Conservation (phyloP, 92 coral and sea anemone species). For the Hydrozoanthus gracilis region DNA sequence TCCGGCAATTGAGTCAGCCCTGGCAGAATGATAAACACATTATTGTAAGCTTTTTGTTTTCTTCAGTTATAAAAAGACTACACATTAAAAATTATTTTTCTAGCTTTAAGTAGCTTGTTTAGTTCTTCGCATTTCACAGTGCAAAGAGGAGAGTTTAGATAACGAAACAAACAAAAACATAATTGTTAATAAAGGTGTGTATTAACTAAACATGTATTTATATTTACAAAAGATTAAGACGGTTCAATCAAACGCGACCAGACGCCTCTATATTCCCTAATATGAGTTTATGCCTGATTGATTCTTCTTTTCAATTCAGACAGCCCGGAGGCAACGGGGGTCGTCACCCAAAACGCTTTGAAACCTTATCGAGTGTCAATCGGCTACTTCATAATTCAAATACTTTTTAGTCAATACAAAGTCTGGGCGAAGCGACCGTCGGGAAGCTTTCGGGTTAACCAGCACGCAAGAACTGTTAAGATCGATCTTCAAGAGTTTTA, state of each 20-base stretch:
- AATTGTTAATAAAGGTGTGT: no score
- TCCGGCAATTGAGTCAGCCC: no score
- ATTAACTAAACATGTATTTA: background rate
- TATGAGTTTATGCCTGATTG: slow-evolving; percentile 36
- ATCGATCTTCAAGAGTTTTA: background rate
- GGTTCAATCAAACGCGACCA: slow-evolving; percentile 16
- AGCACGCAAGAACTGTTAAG: slow-evolving; percentile 5
- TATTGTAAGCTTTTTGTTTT: no score
- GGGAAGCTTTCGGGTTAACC: background rate
- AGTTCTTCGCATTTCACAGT: no score
- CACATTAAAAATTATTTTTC: no score
- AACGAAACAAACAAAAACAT: no score
- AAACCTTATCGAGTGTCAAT: slow-evolving; percentile 41
- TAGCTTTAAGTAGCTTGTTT: no score
- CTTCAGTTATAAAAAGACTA: no score
- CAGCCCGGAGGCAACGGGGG: slow-evolving; percentile 40
- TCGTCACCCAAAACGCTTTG: background rate
- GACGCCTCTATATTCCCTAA: slow-evolving; percentile 33
- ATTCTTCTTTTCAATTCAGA: slow-evolving; percentile 21
- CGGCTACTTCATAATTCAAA: slow-evolving; percentile 46
- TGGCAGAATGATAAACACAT: no score
- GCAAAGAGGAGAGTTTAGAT: no score
- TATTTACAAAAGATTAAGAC: slow-evolving; percentile 16
- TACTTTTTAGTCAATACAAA: slow-evolving; percentile 28
- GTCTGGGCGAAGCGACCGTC: slow-evolving; percentile 15